Percentiles rank a stretch among this genome's conserved stretches.
These are phyloP conservation scores for Oncorhynchus tshawytscha DNA, from an alignment of 2,113 vertebrate genomes.

Conservation along the genomic window DNA sequence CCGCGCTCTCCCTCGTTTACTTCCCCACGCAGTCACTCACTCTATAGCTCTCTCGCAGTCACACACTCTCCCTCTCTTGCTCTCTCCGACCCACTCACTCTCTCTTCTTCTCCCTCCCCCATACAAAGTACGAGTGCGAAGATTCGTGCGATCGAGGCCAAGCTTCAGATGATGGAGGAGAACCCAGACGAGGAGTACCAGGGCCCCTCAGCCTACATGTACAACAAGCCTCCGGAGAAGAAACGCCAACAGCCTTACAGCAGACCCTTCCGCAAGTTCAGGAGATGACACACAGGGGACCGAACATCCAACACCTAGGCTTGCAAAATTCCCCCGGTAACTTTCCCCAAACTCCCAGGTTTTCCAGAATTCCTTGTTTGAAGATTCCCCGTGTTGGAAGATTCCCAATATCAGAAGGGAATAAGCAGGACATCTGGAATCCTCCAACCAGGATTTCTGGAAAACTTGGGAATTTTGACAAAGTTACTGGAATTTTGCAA, in stretches of 20 bases:
- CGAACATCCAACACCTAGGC: conserved; percentile 5
- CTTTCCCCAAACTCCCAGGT: too few relatives aligned
- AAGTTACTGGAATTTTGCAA: conserved; percentile 5
- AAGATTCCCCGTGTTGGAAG: too few relatives aligned
- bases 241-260: conserved; percentile 93
- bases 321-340: too few relatives aligned
- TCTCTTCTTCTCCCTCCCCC: conserved; percentile 1
- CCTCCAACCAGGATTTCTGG: too few relatives aligned
- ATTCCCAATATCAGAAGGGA: too few relatives aligned
- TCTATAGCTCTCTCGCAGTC: neutral
- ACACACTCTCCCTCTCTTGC: neutral
- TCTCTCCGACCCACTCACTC: neutral
- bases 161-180: conserved; percentile 99
- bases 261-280: conserved; percentile 74
- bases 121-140: conserved; percentile 87
- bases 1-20: conserved; percentile 1
- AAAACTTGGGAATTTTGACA: too few relatives aligned
- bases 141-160: conserved; percentile 97
- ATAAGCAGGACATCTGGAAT: too few relatives aligned
- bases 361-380: too few relatives aligned
- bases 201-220: conserved; percentile 86
- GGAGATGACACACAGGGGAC: conserved; percentile 68
- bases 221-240: conserved; percentile 93
- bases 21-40: conserved; percentile 9
- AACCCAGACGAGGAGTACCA: conserved; percentile 89